Percentiles rank a stretch among this genome's conserved stretches.
Evolutionary conservation across 2,113 vertebrate species (phyloP).

Genomic region (Accipiter virgatus): DNA sequence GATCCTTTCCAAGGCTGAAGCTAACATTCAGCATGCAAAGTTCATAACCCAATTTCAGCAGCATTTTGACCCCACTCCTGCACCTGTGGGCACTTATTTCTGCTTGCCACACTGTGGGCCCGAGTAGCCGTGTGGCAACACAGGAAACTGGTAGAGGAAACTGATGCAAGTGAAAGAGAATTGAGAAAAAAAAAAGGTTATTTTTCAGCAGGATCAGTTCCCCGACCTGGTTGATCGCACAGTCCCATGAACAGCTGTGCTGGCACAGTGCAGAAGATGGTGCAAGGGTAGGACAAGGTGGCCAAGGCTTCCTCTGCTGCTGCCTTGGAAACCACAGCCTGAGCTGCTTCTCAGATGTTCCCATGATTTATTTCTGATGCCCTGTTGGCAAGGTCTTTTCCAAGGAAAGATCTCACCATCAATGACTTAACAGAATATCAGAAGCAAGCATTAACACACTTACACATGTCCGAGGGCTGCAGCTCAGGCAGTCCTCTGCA

Average conservation of each 20-base stretch:
- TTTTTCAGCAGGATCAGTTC: not conserved
- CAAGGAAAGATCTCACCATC: not conserved
- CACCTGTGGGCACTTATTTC: not conserved
- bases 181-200: constrained; percentile 8
- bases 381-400: not conserved
- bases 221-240: not conserved
- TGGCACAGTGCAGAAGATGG: not conserved
- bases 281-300: not conserved
- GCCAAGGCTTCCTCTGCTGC: not conserved
- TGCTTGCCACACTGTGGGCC: not conserved
- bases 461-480: not conserved
- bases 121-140: not conserved
- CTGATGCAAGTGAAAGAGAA: not conserved
- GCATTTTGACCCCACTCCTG: not conserved
- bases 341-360: not conserved
- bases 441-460: not conserved
- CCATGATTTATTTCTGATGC: not conserved
- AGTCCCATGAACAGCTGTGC: not conserved
- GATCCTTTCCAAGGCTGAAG: not conserved
- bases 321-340: not conserved
- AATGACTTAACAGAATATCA: not conserved
- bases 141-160: constrained; percentile 22
- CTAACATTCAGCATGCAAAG: not conserved
- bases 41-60: not conserved
- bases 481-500: not conserved